These are phyloP conservation scores for Oreonectes daqikongensis DNA, from an alignment of 2,797 vertebrate genomes.

Conservation along the genomic window DNA sequence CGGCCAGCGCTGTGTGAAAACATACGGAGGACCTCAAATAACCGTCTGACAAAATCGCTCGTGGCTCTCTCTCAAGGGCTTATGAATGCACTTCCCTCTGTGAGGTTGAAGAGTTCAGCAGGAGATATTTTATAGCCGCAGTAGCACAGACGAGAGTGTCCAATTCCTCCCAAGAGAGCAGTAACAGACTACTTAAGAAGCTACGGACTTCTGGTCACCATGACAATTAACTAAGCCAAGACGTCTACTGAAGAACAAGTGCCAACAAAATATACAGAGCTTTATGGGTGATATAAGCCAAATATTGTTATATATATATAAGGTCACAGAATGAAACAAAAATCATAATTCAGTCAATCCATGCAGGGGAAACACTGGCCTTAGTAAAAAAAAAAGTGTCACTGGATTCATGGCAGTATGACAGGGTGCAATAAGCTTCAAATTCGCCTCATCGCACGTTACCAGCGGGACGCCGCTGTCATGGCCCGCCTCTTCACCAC, in stretches of 20 bases:
- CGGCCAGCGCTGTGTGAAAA: conserved; percentile 12
- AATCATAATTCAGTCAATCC: too few relatives aligned
- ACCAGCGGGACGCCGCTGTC: conserved; percentile 18
- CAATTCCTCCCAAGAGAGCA: conserved; percentile 40
- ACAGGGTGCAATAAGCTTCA: conserved; percentile 35
- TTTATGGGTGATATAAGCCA: neutral
- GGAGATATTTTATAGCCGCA: conserved; percentile 30
- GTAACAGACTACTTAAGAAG: conserved; percentile 30
- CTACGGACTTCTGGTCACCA: conserved; percentile 35
- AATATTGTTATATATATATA: neutral
- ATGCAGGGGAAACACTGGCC: neutral
- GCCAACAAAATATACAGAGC: conserved; percentile 2
- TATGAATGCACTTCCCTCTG: conserved; percentile 25
- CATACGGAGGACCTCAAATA: conserved; percentile 39
- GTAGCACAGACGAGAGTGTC: conserved; percentile 3
- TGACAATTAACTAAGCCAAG: conserved; percentile 28
- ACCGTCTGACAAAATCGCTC: conserved; percentile 26
- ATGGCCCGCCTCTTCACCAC: conserved; percentile 21
- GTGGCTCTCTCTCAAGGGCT: conserved; percentile 34
- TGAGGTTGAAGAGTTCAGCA: conserved; percentile 40
- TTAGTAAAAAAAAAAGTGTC: conserved; percentile 12
- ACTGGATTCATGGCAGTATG: conserved; percentile 16
- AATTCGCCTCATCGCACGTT: conserved; percentile 2
- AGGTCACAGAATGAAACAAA: too few relatives aligned
- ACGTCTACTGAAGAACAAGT: conserved; percentile 21